These are phyloP conservation scores for Yponomeuta malinellus DNA, from an alignment of 2,888 invertebrate species.

Conservation along the genomic window DNA sequence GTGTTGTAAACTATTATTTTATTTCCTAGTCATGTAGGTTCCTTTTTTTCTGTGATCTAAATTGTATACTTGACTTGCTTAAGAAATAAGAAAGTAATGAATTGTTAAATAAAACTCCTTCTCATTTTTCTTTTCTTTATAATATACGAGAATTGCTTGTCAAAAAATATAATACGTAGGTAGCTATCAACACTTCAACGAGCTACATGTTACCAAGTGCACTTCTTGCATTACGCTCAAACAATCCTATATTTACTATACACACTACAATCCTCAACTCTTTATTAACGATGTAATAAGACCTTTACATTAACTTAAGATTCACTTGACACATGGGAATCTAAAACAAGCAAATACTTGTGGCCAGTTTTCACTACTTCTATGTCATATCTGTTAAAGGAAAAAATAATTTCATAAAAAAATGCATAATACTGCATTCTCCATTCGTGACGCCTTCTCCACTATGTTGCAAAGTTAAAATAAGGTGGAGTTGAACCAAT, in stretches of 20 bases:
- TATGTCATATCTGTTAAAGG: too few relatives aligned
- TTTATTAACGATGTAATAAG: neutral
- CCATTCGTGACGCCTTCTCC: neutral
- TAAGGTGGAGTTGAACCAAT: neutral
- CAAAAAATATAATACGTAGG: constrained; percentile 69
- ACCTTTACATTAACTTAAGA: too few relatives aligned
- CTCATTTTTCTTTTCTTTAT: constrained; percentile 39
- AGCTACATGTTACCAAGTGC: constrained; percentile 57
- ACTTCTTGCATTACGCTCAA: constrained; percentile 44
- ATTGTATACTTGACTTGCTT: neutral
- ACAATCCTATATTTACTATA: constrained; percentile 9
- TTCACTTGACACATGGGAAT: neutral
- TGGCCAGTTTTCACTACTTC: neutral
- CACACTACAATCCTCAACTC: constrained; percentile 11
- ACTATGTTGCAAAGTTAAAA: neutral
- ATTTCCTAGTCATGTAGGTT: neutral
- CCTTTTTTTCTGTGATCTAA: neutral
- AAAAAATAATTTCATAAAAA: too few relatives aligned
- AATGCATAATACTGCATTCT: too few relatives aligned
- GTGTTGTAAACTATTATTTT: neutral
- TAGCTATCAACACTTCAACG: constrained; percentile 58
- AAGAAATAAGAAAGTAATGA: too few relatives aligned
- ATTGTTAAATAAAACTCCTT: neutral
- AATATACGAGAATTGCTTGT: constrained; percentile 59
- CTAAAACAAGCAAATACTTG: neutral